Evolutionary conservation across 2,888 invertebrate species (phyloP).

Genomic region (Leptodirus hochenwartii): DNA sequence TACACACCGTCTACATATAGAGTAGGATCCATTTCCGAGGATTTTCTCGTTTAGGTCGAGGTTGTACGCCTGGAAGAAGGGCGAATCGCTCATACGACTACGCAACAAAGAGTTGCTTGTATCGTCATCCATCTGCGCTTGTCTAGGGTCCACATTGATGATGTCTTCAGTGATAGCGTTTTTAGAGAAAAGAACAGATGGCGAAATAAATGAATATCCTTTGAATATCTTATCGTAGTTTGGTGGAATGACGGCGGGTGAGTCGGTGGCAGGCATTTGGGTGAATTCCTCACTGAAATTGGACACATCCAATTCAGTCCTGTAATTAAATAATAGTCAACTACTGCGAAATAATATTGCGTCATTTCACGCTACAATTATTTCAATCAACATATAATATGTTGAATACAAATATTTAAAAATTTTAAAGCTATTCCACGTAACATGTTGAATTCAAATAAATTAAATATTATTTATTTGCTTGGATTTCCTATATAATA

Average conservation of each 20-base stretch:
- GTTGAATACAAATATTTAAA: not conserved
- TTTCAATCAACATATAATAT: no score
- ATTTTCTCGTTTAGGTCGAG: slow-evolving; percentile 48
- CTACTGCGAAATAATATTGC: no score
- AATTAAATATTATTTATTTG: no score
- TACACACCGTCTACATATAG: slow-evolving; percentile 67
- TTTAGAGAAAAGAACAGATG: slow-evolving; percentile 70
- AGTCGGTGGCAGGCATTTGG: slow-evolving; percentile 75
- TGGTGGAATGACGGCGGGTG: slow-evolving; percentile 74
- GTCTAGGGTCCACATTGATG: no score
- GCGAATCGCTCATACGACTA: slow-evolving; percentile 38
- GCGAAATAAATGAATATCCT: slow-evolving; percentile 90
- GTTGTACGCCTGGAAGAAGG: slow-evolving; percentile 73
- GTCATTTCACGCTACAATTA: no score
- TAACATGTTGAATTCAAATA: no score
- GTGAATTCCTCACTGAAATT: slow-evolving; percentile 98
- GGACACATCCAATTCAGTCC: slow-evolving; percentile 77
- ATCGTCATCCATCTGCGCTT: no score
- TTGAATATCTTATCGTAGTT: slow-evolving; percentile 77
- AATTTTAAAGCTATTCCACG: not conserved
- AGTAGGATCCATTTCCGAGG: slow-evolving; percentile 79
- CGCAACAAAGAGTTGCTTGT: slow-evolving; percentile 16
- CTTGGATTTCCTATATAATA: no score
- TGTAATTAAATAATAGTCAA: slow-evolving; percentile 14
- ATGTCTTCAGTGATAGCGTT: slow-evolving; percentile 60